Percentiles rank a stretch among this genome's conserved stretches.
phyloP scores from a whole-genome alignment of 2,113 vertebrate species.

The Alethe diademata region DNA sequence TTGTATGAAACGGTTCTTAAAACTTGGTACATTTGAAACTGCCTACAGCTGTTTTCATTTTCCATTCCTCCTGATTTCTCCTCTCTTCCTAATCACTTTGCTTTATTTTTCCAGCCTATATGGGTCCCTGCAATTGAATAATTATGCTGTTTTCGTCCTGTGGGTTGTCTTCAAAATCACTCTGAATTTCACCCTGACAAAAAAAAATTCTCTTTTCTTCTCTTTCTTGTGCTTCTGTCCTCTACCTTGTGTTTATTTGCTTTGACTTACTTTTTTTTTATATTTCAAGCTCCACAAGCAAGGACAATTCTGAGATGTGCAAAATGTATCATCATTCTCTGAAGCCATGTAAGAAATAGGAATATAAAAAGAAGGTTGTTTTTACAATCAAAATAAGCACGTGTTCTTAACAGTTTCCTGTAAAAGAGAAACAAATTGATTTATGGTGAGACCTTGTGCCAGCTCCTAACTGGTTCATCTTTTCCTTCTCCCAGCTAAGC shows the following conservation, averaged over 20 bases:
- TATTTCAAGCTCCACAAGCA: neutral
- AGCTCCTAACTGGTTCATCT: neutral
- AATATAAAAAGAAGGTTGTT: neutral
- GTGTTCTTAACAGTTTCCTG: neutral
- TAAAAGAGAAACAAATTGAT: neutral
- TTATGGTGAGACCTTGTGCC: neutral
- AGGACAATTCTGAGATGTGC: neutral
- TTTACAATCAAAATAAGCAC: neutral
- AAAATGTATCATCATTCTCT: neutral
- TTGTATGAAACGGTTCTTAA: neutral
- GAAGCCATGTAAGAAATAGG: neutral
- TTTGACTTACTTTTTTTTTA: neutral
- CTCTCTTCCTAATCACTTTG: neutral
- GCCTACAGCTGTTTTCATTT: neutral
- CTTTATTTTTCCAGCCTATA: neutral
- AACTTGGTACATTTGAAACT: neutral
- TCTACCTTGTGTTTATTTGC: constrained; percentile 5
- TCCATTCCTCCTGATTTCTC: neutral
- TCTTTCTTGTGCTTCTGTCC: neutral
- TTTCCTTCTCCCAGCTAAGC: neutral
- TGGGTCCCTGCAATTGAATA: neutral
- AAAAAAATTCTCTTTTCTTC: neutral
- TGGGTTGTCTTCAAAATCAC: neutral
- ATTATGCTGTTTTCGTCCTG: neutral
- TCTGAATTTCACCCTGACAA: neutral